phyloP scores from a whole-genome alignment of 2,113 vertebrate genomes.

The Gavia stellata region DNA sequence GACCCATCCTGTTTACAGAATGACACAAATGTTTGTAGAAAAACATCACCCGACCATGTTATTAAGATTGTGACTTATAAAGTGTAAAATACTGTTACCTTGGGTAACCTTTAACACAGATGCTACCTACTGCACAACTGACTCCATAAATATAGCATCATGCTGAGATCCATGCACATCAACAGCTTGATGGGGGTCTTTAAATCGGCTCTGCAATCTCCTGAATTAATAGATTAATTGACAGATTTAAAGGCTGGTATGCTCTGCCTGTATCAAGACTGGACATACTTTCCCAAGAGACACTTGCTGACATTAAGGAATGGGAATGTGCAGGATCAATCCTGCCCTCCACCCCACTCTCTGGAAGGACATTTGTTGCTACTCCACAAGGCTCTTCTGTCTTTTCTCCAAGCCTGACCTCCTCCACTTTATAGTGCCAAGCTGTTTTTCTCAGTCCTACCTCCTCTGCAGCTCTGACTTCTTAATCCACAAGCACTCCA shows the following conservation, averaged over 20 bases:
- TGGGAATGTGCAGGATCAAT: not conserved
- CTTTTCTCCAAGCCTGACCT: not conserved
- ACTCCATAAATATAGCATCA: not conserved
- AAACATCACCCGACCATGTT: not conserved
- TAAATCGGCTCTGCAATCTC: not conserved
- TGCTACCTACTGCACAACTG: not conserved
- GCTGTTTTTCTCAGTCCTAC: not conserved
- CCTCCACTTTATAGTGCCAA: not conserved
- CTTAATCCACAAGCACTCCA: not conserved
- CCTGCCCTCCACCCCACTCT: not conserved
- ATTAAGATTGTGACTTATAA: not conserved
- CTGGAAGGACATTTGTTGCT: not conserved
- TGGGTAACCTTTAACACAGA: not conserved
- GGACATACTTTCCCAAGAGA: not conserved
- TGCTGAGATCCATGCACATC: not conserved
- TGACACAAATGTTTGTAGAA: not conserved
- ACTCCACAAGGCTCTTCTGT: not conserved
- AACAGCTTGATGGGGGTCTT: not conserved
- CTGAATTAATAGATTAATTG: not conserved
- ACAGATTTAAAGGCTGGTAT: not conserved
- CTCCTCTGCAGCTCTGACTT: not conserved
- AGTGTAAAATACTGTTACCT: not conserved
- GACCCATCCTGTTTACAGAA: not conserved
- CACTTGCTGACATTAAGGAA: not conserved
- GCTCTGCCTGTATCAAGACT: not conserved